Percentiles rank a stretch among this genome's conserved stretches.
These are phyloP conservation scores for Heliothis peltigera DNA, from an alignment of 2,888 invertebrate genomes.

Conservation along the genomic window DNA sequence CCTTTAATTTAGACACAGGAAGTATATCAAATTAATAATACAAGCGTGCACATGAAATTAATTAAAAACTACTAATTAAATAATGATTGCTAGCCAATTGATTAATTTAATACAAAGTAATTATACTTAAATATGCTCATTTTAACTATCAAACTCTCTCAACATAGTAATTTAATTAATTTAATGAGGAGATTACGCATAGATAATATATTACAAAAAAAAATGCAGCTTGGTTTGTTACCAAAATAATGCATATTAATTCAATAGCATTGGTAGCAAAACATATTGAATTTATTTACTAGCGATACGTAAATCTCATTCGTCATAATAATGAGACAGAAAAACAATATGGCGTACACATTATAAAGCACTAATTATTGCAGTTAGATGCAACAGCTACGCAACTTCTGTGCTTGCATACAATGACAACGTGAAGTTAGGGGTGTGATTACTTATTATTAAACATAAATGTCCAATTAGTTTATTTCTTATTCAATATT, in stretches of 20 bases:
- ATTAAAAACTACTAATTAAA: conserved; percentile 48
- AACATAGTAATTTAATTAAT: conserved; percentile 17
- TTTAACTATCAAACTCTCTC: conserved; percentile 29
- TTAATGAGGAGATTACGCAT: conserved; percentile 1
- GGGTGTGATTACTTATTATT: conserved; percentile 53
- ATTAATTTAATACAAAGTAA: conserved; percentile 48
- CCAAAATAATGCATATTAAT: conserved; percentile 13
- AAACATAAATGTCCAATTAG: conserved; percentile 66
- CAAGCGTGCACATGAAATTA: conserved; percentile 53
- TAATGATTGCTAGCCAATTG: conserved; percentile 46
- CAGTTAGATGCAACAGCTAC: conserved; percentile 63
- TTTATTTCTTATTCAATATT: conserved; percentile 49
- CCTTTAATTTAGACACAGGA: conserved; percentile 22
- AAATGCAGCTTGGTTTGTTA: conserved; percentile 10
- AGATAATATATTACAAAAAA: conserved; percentile 5
- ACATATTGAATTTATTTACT: conserved; percentile 29
- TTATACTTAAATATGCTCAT: conserved; percentile 40
- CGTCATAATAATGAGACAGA: conserved; percentile 31
- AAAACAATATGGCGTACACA: conserved; percentile 27
- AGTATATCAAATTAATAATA: conserved; percentile 46
- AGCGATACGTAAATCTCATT: conserved; percentile 44
- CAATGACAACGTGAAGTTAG: conserved; percentile 75
- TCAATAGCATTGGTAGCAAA: conserved; percentile 28
- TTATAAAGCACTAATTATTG: conserved; percentile 55
- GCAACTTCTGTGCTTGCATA: conserved; percentile 71